Percentiles rank a stretch among this genome's conserved stretches.
Conservation (phyloP, 2,797 vertebrate species). For the Lates japonicus region DNA sequence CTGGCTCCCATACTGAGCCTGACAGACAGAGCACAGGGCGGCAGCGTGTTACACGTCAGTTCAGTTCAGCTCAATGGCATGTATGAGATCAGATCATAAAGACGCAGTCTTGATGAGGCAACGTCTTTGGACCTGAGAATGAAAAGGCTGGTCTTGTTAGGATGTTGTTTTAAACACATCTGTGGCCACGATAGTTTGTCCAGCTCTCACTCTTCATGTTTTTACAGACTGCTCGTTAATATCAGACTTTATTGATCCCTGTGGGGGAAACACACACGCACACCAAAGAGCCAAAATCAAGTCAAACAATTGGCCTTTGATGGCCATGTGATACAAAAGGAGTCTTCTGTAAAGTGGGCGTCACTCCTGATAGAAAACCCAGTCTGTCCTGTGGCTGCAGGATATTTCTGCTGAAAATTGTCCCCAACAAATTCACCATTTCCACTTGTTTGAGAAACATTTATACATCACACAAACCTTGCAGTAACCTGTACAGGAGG, state of each 20-base stretch:
- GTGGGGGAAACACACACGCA: conserved; percentile 8
- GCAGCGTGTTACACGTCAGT: neutral
- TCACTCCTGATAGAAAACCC: too few species aligned
- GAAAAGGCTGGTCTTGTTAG: neutral
- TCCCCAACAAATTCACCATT: too few species aligned
- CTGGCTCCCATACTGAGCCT: conserved; percentile 62
- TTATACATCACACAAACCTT: too few species aligned
- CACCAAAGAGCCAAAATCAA: neutral
- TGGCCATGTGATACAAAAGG: neutral
- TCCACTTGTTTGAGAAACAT: too few species aligned
- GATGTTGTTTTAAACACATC: conserved; percentile 1
- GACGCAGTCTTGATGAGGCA: conserved; percentile 2
- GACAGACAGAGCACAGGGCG: conserved; percentile 30
- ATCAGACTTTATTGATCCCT: conserved; percentile 23
- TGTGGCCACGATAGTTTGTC: neutral
- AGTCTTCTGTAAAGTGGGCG: too few species aligned
- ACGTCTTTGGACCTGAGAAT: neutral
- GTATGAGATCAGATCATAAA: conserved; percentile 17
- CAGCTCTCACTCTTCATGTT: conserved; percentile 6
- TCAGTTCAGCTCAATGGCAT: conserved; percentile 12
- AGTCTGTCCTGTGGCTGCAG: too few species aligned
- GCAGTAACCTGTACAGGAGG: too few species aligned
- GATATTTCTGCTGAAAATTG: too few species aligned
- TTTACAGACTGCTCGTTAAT: conserved; percentile 4
- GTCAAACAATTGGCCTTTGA: neutral